These are phyloP conservation scores for Agapornis canus DNA, from an alignment of 2,797 vertebrate genomes.

Conservation along the genomic window DNA sequence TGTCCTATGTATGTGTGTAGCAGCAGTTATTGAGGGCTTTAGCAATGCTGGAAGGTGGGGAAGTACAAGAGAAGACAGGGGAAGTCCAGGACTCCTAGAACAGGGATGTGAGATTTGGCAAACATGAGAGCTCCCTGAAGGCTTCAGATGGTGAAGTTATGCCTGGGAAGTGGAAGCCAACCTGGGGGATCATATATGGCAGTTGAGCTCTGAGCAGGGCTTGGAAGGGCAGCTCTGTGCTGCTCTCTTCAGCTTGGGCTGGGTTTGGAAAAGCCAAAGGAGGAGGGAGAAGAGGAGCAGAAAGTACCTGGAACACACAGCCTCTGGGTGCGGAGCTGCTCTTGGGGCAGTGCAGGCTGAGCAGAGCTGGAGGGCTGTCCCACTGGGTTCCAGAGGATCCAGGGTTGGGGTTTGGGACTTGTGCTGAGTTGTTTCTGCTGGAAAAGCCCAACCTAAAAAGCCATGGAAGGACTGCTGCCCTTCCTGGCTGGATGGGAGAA, in stretches of 20 bases:
- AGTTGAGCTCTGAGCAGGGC: neutral
- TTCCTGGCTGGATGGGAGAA: neutral
- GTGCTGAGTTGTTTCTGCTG: neutral
- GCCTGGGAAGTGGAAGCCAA: neutral
- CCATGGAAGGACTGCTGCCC: neutral
- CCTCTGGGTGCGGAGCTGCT: neutral
- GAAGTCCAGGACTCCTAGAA: neutral
- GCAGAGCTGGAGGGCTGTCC: rapidly evolving
- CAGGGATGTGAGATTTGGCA: neutral
- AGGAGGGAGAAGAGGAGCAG: neutral
- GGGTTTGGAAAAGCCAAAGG: neutral
- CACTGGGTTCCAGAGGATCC: neutral
- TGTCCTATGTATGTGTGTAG: neutral
- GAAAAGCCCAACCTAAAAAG: neutral
- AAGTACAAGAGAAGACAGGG: neutral
- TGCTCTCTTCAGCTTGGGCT: neutral
- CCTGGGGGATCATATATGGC: neutral
- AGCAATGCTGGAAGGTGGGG: neutral
- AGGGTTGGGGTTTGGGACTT: neutral
- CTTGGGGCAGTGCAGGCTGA: neutral
- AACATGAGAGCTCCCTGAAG: neutral
- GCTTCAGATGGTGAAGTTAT: neutral
- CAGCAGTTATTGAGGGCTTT: neutral
- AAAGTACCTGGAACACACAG: neutral
- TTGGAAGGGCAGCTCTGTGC: neutral